Conservation (phyloP, 2,797 vertebrate genomes). For the Leptoclinus maculatus region DNA sequence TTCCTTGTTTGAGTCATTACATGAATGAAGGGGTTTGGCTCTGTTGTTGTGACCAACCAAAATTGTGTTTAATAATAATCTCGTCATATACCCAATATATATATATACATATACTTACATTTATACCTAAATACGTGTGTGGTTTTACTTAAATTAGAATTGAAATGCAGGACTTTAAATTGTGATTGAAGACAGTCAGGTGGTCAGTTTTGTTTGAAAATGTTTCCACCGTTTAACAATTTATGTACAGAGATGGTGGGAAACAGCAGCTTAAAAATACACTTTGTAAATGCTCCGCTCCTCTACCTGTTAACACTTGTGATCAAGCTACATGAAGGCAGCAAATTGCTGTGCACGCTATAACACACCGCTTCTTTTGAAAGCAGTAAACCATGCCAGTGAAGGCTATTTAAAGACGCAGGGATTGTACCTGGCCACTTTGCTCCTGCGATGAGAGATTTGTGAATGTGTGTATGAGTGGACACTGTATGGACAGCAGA, state of each 20-base stretch:
- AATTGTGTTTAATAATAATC: too few species aligned
- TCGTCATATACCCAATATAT: neutral
- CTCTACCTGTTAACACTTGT: neutral
- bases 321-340: neutral
- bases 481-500: slow-evolving; percentile 27
- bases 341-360: neutral
- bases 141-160: neutral
- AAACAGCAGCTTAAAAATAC: too few species aligned
- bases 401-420: slow-evolving; percentile 7
- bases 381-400: neutral
- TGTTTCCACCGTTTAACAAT: too few species aligned
- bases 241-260: neutral
- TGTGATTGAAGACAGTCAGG: neutral
- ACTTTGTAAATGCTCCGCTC: neutral
- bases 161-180: neutral
- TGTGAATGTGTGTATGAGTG: neutral
- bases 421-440: neutral
- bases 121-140: neutral
- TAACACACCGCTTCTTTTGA: neutral
- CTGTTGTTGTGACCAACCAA: too few species aligned
- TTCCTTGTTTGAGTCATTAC: neutral
- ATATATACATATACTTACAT: neutral
- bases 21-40: neutral
- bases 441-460: neutral
- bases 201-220: neutral